A percentile compares a stretch with the other conserved stretches of the same genome.
These are phyloP conservation scores for Euphysa ruthae DNA, from an alignment of 30 jellyfish, hydroid and myxozoan genomes.

Conservation along the genomic window DNA sequence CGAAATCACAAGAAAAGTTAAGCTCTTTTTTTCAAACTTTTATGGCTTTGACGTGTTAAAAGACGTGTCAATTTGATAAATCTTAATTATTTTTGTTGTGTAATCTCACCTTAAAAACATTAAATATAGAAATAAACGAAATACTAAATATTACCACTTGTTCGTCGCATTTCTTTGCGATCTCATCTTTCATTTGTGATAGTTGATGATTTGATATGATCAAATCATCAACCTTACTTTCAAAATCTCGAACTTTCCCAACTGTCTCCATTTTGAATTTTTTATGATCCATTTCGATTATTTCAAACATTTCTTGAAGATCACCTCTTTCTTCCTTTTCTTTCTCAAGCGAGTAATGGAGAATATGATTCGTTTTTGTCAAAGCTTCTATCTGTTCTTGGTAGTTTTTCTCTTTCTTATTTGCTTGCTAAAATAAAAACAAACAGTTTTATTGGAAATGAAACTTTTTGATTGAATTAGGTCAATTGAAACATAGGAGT, in stretches of 20 bases:
- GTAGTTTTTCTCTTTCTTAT: constrained; percentile 69
- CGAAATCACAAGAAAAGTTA: no score
- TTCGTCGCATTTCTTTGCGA: constrained; percentile 35
- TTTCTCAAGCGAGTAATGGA: constrained; percentile 82
- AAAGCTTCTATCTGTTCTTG: constrained; percentile 77
- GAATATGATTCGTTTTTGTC: constrained; percentile 49
- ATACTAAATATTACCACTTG: no score
- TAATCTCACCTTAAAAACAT: no score
- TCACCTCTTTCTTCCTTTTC: constrained; percentile 88
- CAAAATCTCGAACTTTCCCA: constrained; percentile 44
- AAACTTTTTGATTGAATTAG: no score
- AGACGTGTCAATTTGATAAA: no score
- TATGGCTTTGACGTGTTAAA: no score
- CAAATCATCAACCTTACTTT: constrained; percentile 41
- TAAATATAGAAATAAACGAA: no score
- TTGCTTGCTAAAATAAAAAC: constrained; percentile 53
- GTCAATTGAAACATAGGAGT: no score
- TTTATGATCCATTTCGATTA: constrained; percentile 41
- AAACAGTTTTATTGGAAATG: no score
- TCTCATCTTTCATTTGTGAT: constrained; percentile 18
- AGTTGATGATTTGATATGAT: constrained; percentile 36
- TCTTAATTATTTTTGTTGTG: no score
- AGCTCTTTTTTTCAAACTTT: no score
- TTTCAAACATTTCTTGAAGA: constrained; percentile 65
- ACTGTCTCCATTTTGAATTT: constrained; percentile 53